Evolutionary conservation across 2,888 invertebrate species (phyloP), one percentile per base, ranked within the genome.

Genomic region (Helicoverpa assulta): DNA sequence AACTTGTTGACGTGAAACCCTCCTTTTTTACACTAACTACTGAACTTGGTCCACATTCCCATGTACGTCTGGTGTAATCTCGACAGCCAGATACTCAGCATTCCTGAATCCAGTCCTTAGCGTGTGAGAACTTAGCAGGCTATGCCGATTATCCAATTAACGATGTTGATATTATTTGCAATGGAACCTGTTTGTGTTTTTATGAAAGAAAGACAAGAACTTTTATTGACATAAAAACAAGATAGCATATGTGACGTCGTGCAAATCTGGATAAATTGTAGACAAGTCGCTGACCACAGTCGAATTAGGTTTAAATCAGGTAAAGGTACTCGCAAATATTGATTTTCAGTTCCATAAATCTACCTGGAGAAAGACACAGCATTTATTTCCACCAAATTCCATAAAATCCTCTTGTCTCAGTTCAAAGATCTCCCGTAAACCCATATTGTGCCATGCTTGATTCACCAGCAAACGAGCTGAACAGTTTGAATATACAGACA

Each of bases 31-130:
- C 60, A 52, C 19, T 58, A 59, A 61, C 65, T 43, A 52, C 55
- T 71, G 67, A 81, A 85, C 82, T 83, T 78, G 80, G 70, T 75
- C 74, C 62, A 81, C 68, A 74, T 84, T 62, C 52, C 67, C 74
- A 54, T 75, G 63, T 72, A 70, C 43, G 69, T 51, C 67, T 37
- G 62, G 73, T 67, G 83, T 71, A 76, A 79, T 79, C 75, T 70
- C 63, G 61, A 55, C 65, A 58, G 70, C 72, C 57, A 67, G 66
- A 74, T 73, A 55, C 64, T 55, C 56, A 52, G 58, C 57, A 75
- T 79, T 64, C 67, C 40, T 43, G 67, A 5, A 12, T 65, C 57
- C 57, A 47, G 53, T 58, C 56, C 58, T 61, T 19, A 29, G 56
- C 61, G 54, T 73, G 70, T 80, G 54, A 69, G 72, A 77, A 77